These are phyloP conservation scores for Epirrhoe tristata DNA, from an alignment of 2,888 invertebrate species.

Conservation along the genomic window DNA sequence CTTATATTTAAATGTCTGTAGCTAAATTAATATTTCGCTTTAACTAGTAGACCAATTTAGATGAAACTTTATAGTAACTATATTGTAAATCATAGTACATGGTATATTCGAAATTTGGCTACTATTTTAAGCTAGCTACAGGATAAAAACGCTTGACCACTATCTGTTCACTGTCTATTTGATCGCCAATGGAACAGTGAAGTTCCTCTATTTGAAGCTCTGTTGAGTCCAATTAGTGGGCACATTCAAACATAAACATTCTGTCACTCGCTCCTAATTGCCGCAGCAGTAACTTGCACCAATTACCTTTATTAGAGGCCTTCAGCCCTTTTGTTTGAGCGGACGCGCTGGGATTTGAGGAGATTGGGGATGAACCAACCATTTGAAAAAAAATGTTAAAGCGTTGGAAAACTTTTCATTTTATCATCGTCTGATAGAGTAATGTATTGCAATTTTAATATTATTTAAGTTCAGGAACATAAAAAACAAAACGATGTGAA, in stretches of 20 bases:
- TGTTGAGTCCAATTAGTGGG: conserved; percentile 31
- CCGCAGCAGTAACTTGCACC: conserved; percentile 57
- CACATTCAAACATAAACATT: conserved; percentile 36
- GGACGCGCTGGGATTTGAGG: conserved; percentile 34
- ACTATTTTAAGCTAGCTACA: too few species aligned
- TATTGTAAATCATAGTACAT: too few species aligned
- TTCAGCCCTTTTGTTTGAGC: conserved; percentile 57
- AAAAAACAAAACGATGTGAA: too few species aligned
- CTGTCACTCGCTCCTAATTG: conserved; percentile 58
- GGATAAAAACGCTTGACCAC: too few species aligned
- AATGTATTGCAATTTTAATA: too few species aligned
- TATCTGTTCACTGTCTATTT: too few species aligned
- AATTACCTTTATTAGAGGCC: conserved; percentile 74
- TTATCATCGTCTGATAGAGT: background rate
- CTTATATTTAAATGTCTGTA: too few species aligned
- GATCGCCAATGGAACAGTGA: background rate
- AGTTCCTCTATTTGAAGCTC: conserved; percentile 20
- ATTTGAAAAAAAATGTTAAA: background rate
- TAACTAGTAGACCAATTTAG: too few species aligned
- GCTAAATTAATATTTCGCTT: too few species aligned
- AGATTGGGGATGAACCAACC: conserved; percentile 9
- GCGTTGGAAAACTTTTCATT: background rate
- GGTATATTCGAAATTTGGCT: too few species aligned
- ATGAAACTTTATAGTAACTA: too few species aligned
- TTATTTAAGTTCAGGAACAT: too few species aligned